Conservation (phyloP, 2,113 vertebrate genomes). For the Lophochroa leadbeateri region DNA sequence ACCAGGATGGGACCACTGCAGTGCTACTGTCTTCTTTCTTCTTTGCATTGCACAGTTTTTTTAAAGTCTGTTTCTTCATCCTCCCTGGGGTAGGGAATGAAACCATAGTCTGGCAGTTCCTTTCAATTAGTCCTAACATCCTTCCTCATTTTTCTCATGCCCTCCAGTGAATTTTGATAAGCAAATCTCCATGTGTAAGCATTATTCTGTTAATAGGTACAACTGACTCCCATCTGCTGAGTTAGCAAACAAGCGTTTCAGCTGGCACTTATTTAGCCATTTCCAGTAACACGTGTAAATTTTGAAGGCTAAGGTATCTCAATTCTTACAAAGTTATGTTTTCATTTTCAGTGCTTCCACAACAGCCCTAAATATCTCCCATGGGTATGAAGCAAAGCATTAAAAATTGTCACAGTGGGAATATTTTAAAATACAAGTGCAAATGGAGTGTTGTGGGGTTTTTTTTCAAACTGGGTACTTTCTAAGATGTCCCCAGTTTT, state of each 20-base stretch:
- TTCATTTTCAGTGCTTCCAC: background rate
- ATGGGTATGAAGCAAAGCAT: background rate
- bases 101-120: background rate
- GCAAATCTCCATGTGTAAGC: background rate
- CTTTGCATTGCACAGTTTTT: background rate
- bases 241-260: background rate
- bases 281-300: background rate
- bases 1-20: accelerated
- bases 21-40: background rate
- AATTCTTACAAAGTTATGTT: background rate
- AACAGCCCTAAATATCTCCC: background rate
- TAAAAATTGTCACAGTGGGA: background rate
- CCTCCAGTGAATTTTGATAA: background rate
- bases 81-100: background rate
- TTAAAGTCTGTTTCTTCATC: accelerated
- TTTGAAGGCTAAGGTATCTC: background rate
- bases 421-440: background rate
- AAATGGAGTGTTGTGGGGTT: background rate
- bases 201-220: background rate
- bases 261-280: background rate
- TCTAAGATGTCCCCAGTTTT: background rate
- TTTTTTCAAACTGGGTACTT: background rate
- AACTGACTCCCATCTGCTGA: background rate
- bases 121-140: background rate
- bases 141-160: background rate